A percentile compares a stretch with the other conserved stretches of the same genome.
Conservation (phyloP, 2,797 vertebrate genomes). For the Lagorchestes hirsutus region DNA sequence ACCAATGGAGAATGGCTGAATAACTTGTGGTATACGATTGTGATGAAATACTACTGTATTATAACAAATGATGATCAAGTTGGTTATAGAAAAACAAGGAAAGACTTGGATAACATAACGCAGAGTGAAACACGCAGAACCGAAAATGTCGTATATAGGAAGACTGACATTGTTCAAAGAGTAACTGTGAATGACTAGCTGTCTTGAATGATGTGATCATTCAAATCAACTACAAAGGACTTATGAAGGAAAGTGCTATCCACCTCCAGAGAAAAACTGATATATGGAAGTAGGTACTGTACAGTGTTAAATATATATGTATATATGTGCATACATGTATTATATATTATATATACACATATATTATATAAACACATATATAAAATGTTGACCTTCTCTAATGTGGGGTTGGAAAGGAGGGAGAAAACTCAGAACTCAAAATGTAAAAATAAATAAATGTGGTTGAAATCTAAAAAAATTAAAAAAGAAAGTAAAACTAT, state of each 20-base stretch:
- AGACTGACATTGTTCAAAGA: neutral
- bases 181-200: neutral
- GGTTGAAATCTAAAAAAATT: neutral
- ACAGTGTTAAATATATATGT: no score
- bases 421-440: neutral
- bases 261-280: neutral
- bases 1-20: neutral
- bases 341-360: no score
- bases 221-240: neutral
- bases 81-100: neutral
- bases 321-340: no score
- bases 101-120: neutral
- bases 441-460: neutral
- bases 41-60: neutral
- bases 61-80: neutral
- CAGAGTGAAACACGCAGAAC: neutral
- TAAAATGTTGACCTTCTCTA: neutral
- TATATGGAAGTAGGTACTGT: neutral
- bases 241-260: neutral
- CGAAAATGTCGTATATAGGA: neutral
- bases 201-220: neutral
- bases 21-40: neutral
- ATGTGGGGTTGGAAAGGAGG: neutral
- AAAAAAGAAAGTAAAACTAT: neutral
- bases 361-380: no score